These are phyloP conservation scores for Garrulus glandarius DNA, from an alignment of 2,797 vertebrate species.

Conservation along the genomic window DNA sequence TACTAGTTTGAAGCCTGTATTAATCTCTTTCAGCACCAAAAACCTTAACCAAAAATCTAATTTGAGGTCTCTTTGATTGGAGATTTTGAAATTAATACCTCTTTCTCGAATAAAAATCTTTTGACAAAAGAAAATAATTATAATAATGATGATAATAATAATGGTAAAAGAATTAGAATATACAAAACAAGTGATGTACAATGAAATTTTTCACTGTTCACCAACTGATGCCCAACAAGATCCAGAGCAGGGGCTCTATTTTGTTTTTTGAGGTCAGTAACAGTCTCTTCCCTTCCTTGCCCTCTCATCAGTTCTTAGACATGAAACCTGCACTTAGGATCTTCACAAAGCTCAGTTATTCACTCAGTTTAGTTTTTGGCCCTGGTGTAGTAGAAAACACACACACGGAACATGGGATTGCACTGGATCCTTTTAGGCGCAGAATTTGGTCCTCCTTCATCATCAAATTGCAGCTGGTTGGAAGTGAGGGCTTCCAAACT, in stretches of 20 bases:
- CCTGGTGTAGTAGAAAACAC: background rate
- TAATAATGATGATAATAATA: background rate
- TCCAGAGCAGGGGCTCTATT: background rate
- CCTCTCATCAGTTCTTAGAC: background rate
- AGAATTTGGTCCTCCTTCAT: background rate
- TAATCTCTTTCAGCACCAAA: background rate
- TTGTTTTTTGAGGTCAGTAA: background rate
- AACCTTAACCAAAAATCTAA: background rate
- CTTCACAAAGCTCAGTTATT: background rate
- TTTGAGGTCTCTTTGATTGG: background rate
- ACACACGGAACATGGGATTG: background rate
- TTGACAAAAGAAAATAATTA: background rate
- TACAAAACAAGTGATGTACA: background rate
- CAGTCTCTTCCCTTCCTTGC: background rate
- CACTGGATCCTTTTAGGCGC: background rate
- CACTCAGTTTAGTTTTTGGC: background rate
- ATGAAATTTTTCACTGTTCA: background rate
- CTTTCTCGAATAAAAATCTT: background rate
- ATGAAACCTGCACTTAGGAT: background rate
- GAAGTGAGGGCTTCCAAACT: background rate
- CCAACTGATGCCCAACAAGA: accelerated
- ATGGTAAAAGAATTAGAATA: background rate
- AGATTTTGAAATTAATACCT: background rate
- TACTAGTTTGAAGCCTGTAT: background rate
- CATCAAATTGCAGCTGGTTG: background rate